Base-by-base conservation (phyloP, 2,113 vertebrate species). In the Cinclus cinclus region DNA sequence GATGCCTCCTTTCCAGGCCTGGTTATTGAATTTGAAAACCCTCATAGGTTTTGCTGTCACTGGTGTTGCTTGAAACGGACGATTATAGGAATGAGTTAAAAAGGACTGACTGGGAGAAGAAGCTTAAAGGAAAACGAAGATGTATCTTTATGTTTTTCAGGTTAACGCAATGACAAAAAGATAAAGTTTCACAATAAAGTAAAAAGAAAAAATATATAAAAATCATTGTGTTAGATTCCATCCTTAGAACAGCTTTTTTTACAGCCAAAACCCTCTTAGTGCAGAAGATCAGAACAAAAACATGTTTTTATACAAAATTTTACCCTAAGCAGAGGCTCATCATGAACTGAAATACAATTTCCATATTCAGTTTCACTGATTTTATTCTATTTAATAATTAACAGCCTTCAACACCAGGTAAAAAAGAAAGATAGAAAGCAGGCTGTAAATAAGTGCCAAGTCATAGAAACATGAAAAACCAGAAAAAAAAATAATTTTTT, bases 1-100 rank as follows among this genome's bases (percentile, higher is more conserved):
- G 53, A 98, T 97, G 83, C 84, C 81, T 96, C 83, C 89, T 91
- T 90, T 93, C 94, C 75, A 79, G 50, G 65, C 64, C 70, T 80
- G 83, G 75, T 98, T 96, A 97, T 97, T 97, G 96, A 97, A 97
- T 97, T 91, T 97, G 95, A 98, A 97, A 97, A 95, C 79, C 63
- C 91, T 90, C 92, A 89, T 96, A 97, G 95, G 88, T 97, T 97
- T 97, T 95, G 83, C 95, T 97, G 88, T 95, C 93, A 96, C 70
- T 20, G 37, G 56, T 24, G 60, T 74, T 91, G 86, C 64, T 96
- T 52, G 84, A 89, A 93, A 92, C 53, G 94, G 82, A 71, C 52
- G 84, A 24, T 93, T 94, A 52, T 5, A 97, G 69, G 84, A 92
- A 97, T 19, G 91, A 96, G 79, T 90, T 96, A 92, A 87, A 91